Base-by-base conservation (phyloP, 1,140 invertebrate species). In the Lordiphosa clarofinis region DNA sequence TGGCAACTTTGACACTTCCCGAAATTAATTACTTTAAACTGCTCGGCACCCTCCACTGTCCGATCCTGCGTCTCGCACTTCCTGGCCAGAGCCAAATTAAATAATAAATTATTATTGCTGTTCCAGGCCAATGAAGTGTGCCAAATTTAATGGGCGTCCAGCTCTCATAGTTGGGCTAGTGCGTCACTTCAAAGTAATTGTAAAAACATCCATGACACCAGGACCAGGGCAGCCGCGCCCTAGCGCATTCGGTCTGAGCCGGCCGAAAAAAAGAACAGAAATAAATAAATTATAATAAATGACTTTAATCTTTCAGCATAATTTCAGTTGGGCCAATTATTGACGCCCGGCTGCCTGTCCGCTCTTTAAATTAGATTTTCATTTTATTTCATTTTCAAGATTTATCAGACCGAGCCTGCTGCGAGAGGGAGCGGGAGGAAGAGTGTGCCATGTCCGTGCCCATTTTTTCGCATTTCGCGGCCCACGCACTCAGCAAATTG, bases 81-180 rank as follows among this genome's bases (percentile, higher is more conserved):
- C 15, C 11, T 9, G 11, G 62, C 31, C 19, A 44, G 24, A 40
- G 36, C 46, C 36, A 71, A 84, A 82, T 82, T 73, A 84, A 82
- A 82, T 82, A 82, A 82, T 82, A 82, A 82, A 82, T 82, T 82
- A 82, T 82, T 84, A 82, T 82, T 84, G 69, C 60, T 62, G 54
- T 56, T 28, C 73, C 73, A 59, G 70, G 68, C 78, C 78, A 84
- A 82, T 82, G 78, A 82, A 82, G 68, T 82, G 78, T 82, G 69
- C 68, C 78, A 78, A 82, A 82, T 82, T 78, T 82, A 82, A 82
- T 82, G 78, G 68, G 54, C 68, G 68, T 7, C 68, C 61, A 62
- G 60, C 49, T 50, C 46, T 66, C 65, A 84, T 76, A 82, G 78
- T 84, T 69, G 59, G 57, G 68, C 68, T 76, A 73, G 68, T 84